Percentiles rank a stretch among this genome's conserved stretches.
phyloP scores from a whole-genome alignment of 2,113 vertebrate genomes.

The Sardina pilchardus region DNA sequence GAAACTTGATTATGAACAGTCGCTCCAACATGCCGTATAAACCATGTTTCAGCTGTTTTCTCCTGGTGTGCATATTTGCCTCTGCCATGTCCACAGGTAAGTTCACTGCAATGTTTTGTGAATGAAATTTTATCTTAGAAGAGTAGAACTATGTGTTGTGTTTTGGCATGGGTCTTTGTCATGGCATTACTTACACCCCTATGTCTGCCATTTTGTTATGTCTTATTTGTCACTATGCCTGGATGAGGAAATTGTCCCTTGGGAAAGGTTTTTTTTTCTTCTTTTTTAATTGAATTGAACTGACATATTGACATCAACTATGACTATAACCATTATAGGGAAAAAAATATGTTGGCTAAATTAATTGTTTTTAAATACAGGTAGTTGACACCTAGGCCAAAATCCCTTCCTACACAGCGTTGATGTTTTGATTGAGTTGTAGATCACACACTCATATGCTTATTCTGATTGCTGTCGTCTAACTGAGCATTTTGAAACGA shows the following conservation, averaged over 20 bases:
- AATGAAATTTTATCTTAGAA: not conserved
- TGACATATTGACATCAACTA: too few relatives aligned
- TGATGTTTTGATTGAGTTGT: not conserved
- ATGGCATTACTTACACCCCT: not conserved
- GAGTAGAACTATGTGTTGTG: not conserved
- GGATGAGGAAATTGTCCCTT: too few relatives aligned
- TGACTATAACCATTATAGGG: too few relatives aligned
- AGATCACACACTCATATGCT: not conserved
- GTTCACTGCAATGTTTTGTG: not conserved
- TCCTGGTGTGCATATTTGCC: slow-evolving; percentile 19
- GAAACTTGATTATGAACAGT: not conserved
- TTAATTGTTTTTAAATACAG: not conserved
- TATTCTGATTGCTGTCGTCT: not conserved
- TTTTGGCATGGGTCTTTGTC: not conserved
- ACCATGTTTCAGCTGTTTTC: slow-evolving; percentile 22
- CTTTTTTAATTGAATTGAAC: too few relatives aligned
- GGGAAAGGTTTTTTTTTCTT: too few relatives aligned
- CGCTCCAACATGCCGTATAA: slow-evolving; percentile 35
- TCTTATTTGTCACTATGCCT: too few relatives aligned
- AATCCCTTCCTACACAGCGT: not conserved
- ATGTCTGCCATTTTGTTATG: too few relatives aligned
- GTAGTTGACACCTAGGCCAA: not conserved
- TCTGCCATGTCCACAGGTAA: slow-evolving; percentile 17
- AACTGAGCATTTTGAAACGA: not conserved
- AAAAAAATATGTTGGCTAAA: not conserved